Conservation (phyloP, 1,140 invertebrate species). For the Bilobella aurantiaca region DNA sequence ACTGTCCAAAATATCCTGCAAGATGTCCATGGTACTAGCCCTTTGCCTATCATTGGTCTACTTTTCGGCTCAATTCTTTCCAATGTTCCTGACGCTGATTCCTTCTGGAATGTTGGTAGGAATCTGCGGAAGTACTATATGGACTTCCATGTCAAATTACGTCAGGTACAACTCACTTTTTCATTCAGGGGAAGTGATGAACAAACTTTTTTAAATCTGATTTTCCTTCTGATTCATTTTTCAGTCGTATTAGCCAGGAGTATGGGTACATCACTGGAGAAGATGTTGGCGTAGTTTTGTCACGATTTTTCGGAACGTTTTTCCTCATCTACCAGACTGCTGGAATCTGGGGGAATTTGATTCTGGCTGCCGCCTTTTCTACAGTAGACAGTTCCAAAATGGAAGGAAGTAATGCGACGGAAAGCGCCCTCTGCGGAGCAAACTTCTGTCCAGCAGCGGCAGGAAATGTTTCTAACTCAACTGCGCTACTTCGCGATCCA, state of each 20-base stretch:
- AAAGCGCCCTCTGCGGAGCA: neutral
- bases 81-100: neutral
- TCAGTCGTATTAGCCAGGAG: neutral
- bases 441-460: neutral
- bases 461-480: neutral
- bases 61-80: neutral
- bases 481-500: neutral
- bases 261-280: neutral
- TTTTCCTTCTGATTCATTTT: neutral
- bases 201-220: no score
- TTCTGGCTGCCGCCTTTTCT: neutral
- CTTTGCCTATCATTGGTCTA: neutral
- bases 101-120: neutral
- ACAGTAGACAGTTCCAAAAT: neutral
- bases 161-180: neutral
- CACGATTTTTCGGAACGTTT: neutral
- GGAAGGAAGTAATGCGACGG: neutral
- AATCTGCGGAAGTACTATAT: neutral
- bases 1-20: neutral
- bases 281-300: neutral
- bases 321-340: neutral
- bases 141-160: neutral
- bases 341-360: neutral
- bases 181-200: neutral
- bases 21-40: neutral